Conservation (phyloP, 2,888 invertebrate genomes). For the Acronicta aceris region DNA sequence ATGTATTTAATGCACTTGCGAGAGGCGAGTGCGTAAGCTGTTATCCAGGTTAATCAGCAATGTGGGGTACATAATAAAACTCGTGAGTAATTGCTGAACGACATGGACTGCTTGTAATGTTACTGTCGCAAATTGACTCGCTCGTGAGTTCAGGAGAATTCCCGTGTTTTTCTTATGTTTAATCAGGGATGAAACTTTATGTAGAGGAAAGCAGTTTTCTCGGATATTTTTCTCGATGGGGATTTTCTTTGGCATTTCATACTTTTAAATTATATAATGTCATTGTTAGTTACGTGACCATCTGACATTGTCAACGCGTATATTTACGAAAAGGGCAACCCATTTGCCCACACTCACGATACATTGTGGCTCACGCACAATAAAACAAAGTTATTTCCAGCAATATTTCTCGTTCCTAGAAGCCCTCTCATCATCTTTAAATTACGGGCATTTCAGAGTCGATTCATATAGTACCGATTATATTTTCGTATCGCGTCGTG, state of each 20-base stretch:
- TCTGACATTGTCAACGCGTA: constrained; percentile 34
- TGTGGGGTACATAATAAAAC: constrained; percentile 56
- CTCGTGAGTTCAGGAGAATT: constrained; percentile 15
- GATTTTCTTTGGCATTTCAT: constrained; percentile 19
- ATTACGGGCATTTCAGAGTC: constrained; percentile 51
- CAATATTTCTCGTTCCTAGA: constrained; percentile 39
- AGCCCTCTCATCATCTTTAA: constrained; percentile 49
- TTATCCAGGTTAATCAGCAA: constrained; percentile 67
- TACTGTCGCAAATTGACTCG: constrained; percentile 27
- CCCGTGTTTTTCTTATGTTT: constrained; percentile 36
- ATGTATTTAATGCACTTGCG: constrained; percentile 52
- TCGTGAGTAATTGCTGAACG: constrained; percentile 50
- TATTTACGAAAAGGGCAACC: constrained; percentile 50
- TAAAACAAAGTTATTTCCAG: constrained; percentile 41
- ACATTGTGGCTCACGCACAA: constrained; percentile 32
- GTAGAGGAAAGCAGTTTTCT: constrained; percentile 34
- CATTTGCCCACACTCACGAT: constrained; percentile 33
- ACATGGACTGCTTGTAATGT: constrained; percentile 31
- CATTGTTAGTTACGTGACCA: constrained; percentile 19
- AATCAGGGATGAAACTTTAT: constrained; percentile 39
- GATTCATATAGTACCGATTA: constrained; percentile 50
- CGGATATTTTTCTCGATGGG: constrained; percentile 18
- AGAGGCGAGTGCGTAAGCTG: constrained; percentile 50
- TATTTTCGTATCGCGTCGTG: constrained; percentile 45
- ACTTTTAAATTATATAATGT: constrained; percentile 13